Conservation (phyloP, 2,113 vertebrate species). For the Halcyon senegalensis region DNA sequence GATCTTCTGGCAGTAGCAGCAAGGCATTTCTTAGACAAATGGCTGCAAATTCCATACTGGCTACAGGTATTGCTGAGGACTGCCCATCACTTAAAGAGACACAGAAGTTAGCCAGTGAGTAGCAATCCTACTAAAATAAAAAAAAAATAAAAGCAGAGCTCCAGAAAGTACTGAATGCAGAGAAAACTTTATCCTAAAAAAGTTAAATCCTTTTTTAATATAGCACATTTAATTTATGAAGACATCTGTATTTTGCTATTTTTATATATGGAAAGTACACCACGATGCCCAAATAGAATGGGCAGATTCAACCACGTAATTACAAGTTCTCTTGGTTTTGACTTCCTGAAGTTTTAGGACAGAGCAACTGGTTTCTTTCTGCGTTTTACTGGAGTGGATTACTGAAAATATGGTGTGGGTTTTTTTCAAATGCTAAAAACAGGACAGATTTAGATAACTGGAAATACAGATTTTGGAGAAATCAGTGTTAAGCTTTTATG, state of each 20-base stretch:
- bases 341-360: background rate
- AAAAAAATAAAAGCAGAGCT: background rate
- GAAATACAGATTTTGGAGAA: background rate
- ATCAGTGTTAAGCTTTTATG: background rate
- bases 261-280: background rate
- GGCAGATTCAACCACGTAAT: background rate
- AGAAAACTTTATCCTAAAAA: background rate
- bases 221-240: background rate
- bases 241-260: background rate
- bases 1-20: slow-evolving; percentile 89
- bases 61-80: slow-evolving; percentile 96
- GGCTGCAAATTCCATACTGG: slow-evolving; percentile 98
- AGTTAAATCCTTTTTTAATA: background rate
- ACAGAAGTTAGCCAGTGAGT: background rate
- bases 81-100: slow-evolving; percentile 88
- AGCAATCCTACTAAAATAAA: background rate
- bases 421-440: background rate
- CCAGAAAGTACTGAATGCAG: background rate
- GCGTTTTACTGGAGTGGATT: background rate
- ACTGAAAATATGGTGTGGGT: background rate
- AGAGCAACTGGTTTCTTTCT: background rate
- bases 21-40: slow-evolving; percentile 96
- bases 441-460: background rate
- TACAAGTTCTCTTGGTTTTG: background rate
- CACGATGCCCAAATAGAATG: background rate